phyloP scores from a whole-genome alignment of 64 coral and sea anemone genomes.

The Orbicella faveolata region DNA sequence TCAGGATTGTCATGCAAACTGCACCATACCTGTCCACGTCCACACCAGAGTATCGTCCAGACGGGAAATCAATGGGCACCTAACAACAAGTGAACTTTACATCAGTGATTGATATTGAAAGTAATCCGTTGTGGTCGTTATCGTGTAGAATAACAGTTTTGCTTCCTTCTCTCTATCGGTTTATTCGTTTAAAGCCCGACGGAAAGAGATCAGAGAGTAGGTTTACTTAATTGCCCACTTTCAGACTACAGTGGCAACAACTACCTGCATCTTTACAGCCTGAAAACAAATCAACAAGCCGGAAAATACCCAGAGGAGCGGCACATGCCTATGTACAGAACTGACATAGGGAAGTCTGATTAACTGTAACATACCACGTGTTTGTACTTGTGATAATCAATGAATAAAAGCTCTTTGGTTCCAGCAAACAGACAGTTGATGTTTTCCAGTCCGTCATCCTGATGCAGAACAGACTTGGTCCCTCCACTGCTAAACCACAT shows the following conservation, averaged over 20 bases:
- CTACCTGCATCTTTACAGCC: too few species aligned
- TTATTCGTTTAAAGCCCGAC: too few species aligned
- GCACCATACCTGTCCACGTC: constrained; percentile 27
- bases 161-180: too few species aligned
- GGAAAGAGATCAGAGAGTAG: too few species aligned
- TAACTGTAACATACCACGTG: neutral
- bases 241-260: too few species aligned
- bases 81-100: neutral
- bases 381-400: constrained; percentile 57
- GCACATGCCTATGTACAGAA: too few species aligned
- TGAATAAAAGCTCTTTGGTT: constrained; percentile 35
- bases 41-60: constrained; percentile 11
- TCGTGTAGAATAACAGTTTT: too few species aligned
- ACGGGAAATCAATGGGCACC: constrained; percentile 29
- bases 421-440: constrained; percentile 55
- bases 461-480: constrained; percentile 44
- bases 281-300: too few species aligned
- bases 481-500: constrained; percentile 69
- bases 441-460: constrained; percentile 46
- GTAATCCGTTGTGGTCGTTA: neutral
- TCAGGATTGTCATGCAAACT: too few species aligned
- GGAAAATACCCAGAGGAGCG: too few species aligned
- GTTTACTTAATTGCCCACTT: too few species aligned
- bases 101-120: neutral
- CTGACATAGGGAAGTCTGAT: neutral